phyloP scores from a whole-genome alignment of 2,797 vertebrate species.

The Amblyopsis hoosieri region DNA sequence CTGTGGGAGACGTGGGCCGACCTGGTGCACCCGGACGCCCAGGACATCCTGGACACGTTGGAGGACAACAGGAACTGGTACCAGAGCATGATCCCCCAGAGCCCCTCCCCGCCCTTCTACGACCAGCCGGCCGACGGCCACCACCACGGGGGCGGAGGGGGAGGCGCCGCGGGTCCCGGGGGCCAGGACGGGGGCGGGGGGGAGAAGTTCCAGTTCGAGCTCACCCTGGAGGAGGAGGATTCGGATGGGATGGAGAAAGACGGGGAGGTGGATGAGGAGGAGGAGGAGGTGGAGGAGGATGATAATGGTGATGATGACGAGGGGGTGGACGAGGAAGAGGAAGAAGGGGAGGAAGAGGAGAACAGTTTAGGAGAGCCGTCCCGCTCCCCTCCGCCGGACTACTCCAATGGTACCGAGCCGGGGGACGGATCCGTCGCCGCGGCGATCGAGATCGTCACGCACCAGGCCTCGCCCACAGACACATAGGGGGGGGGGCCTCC shows the following conservation, averaged over 20 bases:
- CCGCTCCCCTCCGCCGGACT: constrained; percentile 65
- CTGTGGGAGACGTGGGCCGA: constrained; percentile 99
- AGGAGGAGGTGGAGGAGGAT: constrained; percentile 45
- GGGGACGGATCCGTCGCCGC: constrained; percentile 74
- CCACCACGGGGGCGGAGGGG: constrained; percentile 68
- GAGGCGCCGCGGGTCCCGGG: constrained; percentile 76
- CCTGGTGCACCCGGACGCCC: constrained; percentile 95
- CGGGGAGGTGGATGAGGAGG: constrained; percentile 71
- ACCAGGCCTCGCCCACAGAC: constrained; percentile 90
- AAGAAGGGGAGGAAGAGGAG: constrained; percentile 75
- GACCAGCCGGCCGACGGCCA: constrained; percentile 88
- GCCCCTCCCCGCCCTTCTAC: constrained; percentile 93
- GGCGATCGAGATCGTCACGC: constrained; percentile 86
- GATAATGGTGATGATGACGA: no score
- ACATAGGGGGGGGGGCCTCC: constrained; percentile 81
- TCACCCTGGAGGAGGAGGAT: constrained; percentile 94
- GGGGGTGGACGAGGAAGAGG: constrained; percentile 32
- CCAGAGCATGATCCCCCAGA: constrained; percentile 99
- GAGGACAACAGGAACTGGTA: constrained; percentile 99
- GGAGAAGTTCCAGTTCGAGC: constrained; percentile 97
- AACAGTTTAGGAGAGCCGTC: constrained; percentile 78
- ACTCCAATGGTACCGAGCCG: constrained; percentile 60
- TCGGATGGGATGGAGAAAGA: constrained; percentile 92
- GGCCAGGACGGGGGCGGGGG: constrained; percentile 70
- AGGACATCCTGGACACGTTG: constrained; percentile 96